Percentiles rank a stretch among this genome's conserved stretches.
Evolutionary conservation across 2,888 invertebrate genomes (phyloP).

Genomic region (Schizotus pectinicornis): DNA sequence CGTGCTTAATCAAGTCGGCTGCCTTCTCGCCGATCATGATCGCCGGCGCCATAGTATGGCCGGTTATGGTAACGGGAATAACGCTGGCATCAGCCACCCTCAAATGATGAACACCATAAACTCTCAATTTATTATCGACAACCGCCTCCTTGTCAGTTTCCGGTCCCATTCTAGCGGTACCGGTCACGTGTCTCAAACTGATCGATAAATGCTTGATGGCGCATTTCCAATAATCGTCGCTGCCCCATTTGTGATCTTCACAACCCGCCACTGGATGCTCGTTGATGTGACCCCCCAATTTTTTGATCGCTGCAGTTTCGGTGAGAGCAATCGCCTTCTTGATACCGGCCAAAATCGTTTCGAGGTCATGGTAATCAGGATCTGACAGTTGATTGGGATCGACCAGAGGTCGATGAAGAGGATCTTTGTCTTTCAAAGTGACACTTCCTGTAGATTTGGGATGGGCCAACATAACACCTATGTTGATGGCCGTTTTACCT

Average conservation of each 20-base stretch:
- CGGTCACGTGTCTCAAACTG: conserved; percentile 53
- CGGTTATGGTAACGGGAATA: conserved; percentile 62
- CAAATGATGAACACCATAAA: conserved; percentile 63
- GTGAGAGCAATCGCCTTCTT: conserved; percentile 64
- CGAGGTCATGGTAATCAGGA: conserved; percentile 64
- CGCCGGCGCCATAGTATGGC: conserved; percentile 62
- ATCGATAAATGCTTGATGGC: conserved; percentile 57
- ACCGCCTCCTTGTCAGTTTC: conserved; percentile 66
- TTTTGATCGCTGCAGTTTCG: conserved; percentile 65
- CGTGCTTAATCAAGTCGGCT: conserved; percentile 61
- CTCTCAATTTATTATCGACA: conserved; percentile 68
- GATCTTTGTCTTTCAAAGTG: conserved; percentile 73
- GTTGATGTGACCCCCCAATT: conserved; percentile 59
- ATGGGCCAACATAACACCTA: conserved; percentile 72
- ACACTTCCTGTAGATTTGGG: conserved; percentile 77
- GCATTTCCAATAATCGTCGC: conserved; percentile 77
- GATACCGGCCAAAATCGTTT: conserved; percentile 64
- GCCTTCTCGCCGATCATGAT: conserved; percentile 66
- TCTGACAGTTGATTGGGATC: conserved; percentile 81
- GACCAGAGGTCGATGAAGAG: conserved; percentile 76
- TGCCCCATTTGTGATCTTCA: conserved; percentile 59
- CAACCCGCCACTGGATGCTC: conserved; percentile 60
- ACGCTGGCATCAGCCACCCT: conserved; percentile 65
- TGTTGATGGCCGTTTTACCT: conserved; percentile 59
- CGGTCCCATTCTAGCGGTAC: conserved; percentile 60